phyloP scores from a whole-genome alignment of 1,140 invertebrate species.

The Neocloeon triangulifer region DNA sequence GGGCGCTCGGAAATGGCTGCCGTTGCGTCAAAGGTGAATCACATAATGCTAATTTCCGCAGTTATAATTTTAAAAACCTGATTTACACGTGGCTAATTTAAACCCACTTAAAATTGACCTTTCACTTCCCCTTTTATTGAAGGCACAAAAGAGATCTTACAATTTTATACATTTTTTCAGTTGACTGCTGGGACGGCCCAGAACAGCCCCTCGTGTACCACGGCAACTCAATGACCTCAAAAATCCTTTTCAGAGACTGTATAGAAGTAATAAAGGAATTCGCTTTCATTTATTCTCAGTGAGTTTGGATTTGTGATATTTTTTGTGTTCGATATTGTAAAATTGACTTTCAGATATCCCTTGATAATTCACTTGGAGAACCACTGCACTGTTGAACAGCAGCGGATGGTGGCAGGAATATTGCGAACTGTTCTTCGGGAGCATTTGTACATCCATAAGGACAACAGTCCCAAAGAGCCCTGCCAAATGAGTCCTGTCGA shows the following conservation, averaged over 20 bases:
- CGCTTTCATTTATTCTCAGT: slow-evolving; percentile 26
- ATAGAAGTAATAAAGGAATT: slow-evolving; percentile 27
- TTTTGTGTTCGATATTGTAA: not conserved
- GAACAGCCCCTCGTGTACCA: slow-evolving; percentile 30
- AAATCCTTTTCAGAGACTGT: slow-evolving; percentile 27
- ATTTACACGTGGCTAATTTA: too few species aligned
- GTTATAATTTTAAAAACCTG: too few species aligned
- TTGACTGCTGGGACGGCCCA: slow-evolving; percentile 36
- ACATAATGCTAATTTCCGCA: too few species aligned
- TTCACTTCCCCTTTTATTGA: too few species aligned
- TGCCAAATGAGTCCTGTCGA: slow-evolving; percentile 15
- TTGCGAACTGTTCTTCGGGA: slow-evolving; percentile 12
- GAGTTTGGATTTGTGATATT: slow-evolving; percentile 9
- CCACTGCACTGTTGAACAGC: slow-evolving; percentile 17
- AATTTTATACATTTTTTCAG: too few species aligned
- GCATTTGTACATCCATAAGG: slow-evolving; percentile 12
- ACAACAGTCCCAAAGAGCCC: slow-evolving; percentile 6
- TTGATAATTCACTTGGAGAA: slow-evolving; percentile 21
- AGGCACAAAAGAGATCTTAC: not conserved
- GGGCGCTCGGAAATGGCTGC: slow-evolving; percentile 18
- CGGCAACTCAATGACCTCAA: slow-evolving; percentile 31
- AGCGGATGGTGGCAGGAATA: slow-evolving; percentile 13
- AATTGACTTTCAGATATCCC: slow-evolving; percentile 15
- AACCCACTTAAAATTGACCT: too few species aligned
- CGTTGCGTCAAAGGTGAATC: slow-evolving; percentile 19